Evolutionary conservation across 2,797 vertebrate genomes (phyloP).

Genomic region (Sternarchorhynchus goeldii): DNA sequence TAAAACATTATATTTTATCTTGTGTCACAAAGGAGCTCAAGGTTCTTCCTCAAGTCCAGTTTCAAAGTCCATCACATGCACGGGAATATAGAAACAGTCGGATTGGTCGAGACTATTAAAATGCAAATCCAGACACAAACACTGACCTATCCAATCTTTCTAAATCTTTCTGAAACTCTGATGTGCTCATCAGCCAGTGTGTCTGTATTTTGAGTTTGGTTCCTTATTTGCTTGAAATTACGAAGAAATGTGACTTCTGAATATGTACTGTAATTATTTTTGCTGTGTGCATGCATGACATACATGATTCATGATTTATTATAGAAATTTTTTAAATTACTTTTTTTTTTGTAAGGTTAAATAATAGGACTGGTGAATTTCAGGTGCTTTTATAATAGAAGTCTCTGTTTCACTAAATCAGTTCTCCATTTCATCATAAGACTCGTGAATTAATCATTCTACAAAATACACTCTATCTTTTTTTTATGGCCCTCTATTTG

Average conservation of each 20-base stretch:
- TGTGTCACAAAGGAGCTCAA: neutral
- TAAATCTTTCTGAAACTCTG: slow-evolving; percentile 30
- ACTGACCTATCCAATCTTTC: slow-evolving; percentile 2
- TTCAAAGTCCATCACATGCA: slow-evolving; percentile 8
- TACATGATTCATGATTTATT: slow-evolving; percentile 24
- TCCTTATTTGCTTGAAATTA: neutral
- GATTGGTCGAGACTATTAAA: slow-evolving; percentile 52
- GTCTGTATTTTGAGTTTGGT: neutral
- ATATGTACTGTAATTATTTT: neutral
- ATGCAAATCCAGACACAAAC: slow-evolving; percentile 49
- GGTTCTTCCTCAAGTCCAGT: neutral
- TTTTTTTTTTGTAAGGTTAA: slow-evolving; percentile 4
- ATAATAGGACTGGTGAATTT: slow-evolving; percentile 19
- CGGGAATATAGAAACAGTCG: neutral
- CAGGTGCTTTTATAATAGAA: slow-evolving; percentile 14
- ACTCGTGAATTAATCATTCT: slow-evolving; percentile 11
- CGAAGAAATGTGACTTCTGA: neutral
- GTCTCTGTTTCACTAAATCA: slow-evolving; percentile 15
- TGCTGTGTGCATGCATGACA: slow-evolving; percentile 12
- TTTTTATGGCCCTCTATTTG: slow-evolving; percentile 9
- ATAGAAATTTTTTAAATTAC: slow-evolving; percentile 28
- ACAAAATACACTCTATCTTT: neutral
- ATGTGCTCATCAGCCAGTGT: slow-evolving; percentile 10
- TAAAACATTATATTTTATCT: slow-evolving; percentile 12
- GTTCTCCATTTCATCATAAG: slow-evolving; percentile 15